phyloP scores from a whole-genome alignment of 2,113 vertebrate genomes.

The Phoenicopterus ruber region DNA sequence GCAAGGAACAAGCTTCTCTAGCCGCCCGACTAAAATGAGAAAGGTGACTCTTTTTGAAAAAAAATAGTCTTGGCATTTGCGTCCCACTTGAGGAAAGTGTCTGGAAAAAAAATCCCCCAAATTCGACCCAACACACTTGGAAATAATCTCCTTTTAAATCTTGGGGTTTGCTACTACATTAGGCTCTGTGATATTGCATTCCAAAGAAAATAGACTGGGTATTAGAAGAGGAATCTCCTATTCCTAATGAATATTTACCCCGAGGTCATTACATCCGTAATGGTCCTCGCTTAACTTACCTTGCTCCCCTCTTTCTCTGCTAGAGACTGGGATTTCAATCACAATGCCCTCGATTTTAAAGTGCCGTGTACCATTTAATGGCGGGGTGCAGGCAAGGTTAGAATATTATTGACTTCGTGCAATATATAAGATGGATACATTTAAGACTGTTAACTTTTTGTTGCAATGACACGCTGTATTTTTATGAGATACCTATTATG shows the following conservation, averaged over 20 bases:
- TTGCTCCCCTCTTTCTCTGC: constrained; percentile 48
- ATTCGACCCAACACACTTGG: neutral
- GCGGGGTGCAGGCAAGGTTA: constrained; percentile 51
- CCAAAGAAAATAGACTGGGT: constrained; percentile 58
- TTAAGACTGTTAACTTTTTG: constrained; percentile 63
- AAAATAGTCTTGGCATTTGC: neutral
- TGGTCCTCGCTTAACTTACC: constrained; percentile 70
- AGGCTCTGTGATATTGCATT: constrained; percentile 25
- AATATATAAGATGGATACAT: constrained; percentile 52
- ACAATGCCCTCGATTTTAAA: constrained; percentile 57
- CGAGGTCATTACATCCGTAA: constrained; percentile 61
- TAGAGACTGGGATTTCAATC: constrained; percentile 50
- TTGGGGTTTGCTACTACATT: neutral
- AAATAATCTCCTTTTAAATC: constrained; percentile 29
- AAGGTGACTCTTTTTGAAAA: neutral
- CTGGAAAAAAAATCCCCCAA: neutral
- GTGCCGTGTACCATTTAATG: constrained; percentile 52
- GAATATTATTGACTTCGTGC: constrained; percentile 56
- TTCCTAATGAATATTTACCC: constrained; percentile 81
- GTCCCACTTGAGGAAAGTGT: neutral
- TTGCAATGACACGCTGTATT: constrained; percentile 59
- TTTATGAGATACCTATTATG: constrained; percentile 67
- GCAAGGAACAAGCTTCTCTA: neutral
- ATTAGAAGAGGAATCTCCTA: constrained; percentile 66
- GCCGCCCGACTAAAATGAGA: neutral